Base-by-base conservation (phyloP, 2,797 vertebrate species). In the Heterohyrax brucei region DNA sequence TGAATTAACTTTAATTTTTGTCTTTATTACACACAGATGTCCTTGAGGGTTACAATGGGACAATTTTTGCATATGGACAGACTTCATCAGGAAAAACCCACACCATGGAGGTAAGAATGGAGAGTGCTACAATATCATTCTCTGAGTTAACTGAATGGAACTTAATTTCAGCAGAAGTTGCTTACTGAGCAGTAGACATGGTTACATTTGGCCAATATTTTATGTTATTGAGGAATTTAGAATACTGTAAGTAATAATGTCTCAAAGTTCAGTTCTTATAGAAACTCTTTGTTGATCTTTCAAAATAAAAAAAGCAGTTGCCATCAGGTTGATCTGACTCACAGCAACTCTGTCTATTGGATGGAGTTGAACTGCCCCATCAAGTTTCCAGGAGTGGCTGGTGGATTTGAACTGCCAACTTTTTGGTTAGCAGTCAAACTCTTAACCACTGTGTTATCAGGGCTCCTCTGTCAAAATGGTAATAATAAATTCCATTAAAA, bases 21-120 rank as follows among this genome's bases (percentile, higher is more conserved):
- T 24, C 96, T 26, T 44, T 77, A 44, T 97, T 92, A 89, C 66
- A 88, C 97, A 21, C 97, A 99, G 99, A 99, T 99, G 99, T 99
- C 84, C 98, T 99, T 94, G 99, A 99, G 62, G 99, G 99, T 61
- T 99, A 99, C 94, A 99, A 99, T 2, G 99, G 99, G 91, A 99
- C 99, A 0, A 99, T 99, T 98, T 99, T 99, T 95, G 99, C 99
- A 0, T 99, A 99, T 24, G 99, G 99, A 28, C 99, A 99, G 98
- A 99, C 99, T 0, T 99, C 99, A 0, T 99, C 99, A 78, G 99
- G 99, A 96, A 99, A 99, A 98, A 99, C 99, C 0, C 99, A 99
- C 96, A 99, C 99, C 0, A 99, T 99, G 99, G 99, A 99, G 99
- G 99, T 99, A 97, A 96, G 39, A 30, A 78, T 48, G 33, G 22